These are phyloP conservation scores for Tyrophagus putrescentiae DNA, from an alignment of 1,140 invertebrate genomes.

Conservation along the genomic window DNA sequence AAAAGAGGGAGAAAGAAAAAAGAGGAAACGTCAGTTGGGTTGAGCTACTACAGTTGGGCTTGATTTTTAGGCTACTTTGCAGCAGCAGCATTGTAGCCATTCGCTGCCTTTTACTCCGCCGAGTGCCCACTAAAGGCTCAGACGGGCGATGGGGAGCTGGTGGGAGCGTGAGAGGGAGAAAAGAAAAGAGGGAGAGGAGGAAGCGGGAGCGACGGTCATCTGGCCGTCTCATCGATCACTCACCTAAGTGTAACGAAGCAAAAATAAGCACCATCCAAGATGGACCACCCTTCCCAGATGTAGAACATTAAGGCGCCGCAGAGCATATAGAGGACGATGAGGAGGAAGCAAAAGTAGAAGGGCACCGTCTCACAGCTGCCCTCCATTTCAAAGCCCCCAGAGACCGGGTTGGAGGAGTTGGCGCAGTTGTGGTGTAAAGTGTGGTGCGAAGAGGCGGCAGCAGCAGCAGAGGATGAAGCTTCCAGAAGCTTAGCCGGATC, in stretches of 20 bases:
- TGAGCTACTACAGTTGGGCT: too few species aligned
- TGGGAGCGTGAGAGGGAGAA: too few species aligned
- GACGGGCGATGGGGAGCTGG: too few species aligned
- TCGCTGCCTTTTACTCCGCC: too few species aligned
- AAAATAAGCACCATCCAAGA: slow-evolving; percentile 32
- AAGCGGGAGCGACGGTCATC: too few species aligned
- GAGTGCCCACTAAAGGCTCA: too few species aligned
- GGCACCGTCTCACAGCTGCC: slow-evolving; percentile 22
- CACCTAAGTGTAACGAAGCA: slow-evolving; percentile 28
- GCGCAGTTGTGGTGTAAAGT: neutral
- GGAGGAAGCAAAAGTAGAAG: slow-evolving; percentile 27
- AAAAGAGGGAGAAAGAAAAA: neutral
- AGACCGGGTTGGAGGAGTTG: neutral
- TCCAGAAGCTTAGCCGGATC: too few species aligned
- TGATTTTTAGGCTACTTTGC: too few species aligned
- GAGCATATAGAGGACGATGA: slow-evolving; percentile 28
- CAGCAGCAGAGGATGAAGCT: neutral
- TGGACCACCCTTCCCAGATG: slow-evolving; percentile 35
- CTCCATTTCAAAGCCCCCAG: neutral
- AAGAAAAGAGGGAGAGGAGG: too few species aligned
- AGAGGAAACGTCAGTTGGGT: neutral
- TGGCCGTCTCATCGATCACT: too few species aligned
- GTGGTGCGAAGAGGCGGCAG: neutral
- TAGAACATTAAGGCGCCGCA: slow-evolving; percentile 35
- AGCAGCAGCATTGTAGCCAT: too few species aligned